These are phyloP conservation scores for Gonatopus flavifemur DNA, from an alignment of 1,140 invertebrate species.

Conservation along the genomic window DNA sequence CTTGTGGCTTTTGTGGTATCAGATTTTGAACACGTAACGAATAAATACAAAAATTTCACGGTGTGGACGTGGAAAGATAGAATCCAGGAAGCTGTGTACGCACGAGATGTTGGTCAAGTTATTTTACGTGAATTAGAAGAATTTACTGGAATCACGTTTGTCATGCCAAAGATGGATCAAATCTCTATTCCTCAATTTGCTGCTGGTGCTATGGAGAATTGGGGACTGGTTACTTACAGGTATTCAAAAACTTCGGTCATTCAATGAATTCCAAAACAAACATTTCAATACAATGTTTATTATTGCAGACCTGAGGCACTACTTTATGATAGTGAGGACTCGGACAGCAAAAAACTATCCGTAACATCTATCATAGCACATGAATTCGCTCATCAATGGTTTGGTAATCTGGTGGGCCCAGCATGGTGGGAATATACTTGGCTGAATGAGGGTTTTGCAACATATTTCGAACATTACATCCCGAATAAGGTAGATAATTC, in stretches of 20 bases:
- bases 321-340: no score
- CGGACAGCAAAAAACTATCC: no score
- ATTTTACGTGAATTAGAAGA: conserved; percentile 35
- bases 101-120: conserved; percentile 41
- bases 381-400: conserved; percentile 67
- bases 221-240: conserved; percentile 67
- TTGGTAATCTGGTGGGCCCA: conserved; percentile 67
- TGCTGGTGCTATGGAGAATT: conserved; percentile 86
- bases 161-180: conserved; percentile 61
- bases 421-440: conserved; percentile 68
- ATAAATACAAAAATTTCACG: conserved; percentile 37
- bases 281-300: no score
- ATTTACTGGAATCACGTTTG: conserved; percentile 30
- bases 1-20: conserved; percentile 73
- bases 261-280: no score
- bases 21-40: conserved; percentile 58
- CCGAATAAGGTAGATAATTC: conserved; percentile 50
- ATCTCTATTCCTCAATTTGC: conserved; percentile 77
- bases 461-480: conserved; percentile 71
- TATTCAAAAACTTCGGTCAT: no score
- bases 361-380: conserved; percentile 68
- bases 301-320: no score
- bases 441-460: conserved; percentile 73
- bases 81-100: conserved; percentile 57
- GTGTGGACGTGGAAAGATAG: conserved; percentile 61